Base-by-base conservation (phyloP, 2,888 invertebrate species). In the Osedax frankpressi region DNA sequence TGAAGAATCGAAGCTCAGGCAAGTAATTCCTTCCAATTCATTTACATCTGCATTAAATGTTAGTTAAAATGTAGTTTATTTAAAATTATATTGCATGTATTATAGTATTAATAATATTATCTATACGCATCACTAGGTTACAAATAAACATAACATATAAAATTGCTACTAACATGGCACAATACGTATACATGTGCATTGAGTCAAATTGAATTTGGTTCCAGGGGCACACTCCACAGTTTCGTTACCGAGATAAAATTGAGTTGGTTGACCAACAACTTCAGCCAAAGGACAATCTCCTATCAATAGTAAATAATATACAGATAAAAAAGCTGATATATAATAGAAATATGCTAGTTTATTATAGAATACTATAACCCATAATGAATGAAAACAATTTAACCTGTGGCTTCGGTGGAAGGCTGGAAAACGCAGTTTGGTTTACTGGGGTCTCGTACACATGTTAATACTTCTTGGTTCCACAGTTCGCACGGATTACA, bases 201-300 rank as follows among this genome's bases (percentile, higher is more conserved):
- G 2, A 19, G 24, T 65, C 24, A 65, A 24, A 28, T 65, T 65
- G 65, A 65, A 65, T 19, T 28, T 24, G 1, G 65, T 65, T 2
- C 65, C 65, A 14, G 65, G 65, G 65, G 65, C 65, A 24, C 65
- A 65, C 27, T 65, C 65, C 65, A 65, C 28, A 28, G 65, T 2
- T 65, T 24, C 25, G 65, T 65, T 24, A 28, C 65, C 65, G 27
- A 65, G 65, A 14, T 28, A 28, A n/a, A 65, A 65, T 24, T 65
- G 65, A 19, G 27, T 27, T 14, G 27, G 27, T 27, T 65, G 27
- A 28, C 65, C 65, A 1, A 28, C 65, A 28, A 65, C 65, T 19
- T n/a, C 65, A 2, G 1, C 24, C 65, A 65, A 2, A 19, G 65
- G 65, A 65, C 65, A 65, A 2, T 28, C 28, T 28, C 65, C 65